Evolutionary conservation across 2,888 invertebrate species (phyloP).

Genomic region (Oscheius myriophilus): DNA sequence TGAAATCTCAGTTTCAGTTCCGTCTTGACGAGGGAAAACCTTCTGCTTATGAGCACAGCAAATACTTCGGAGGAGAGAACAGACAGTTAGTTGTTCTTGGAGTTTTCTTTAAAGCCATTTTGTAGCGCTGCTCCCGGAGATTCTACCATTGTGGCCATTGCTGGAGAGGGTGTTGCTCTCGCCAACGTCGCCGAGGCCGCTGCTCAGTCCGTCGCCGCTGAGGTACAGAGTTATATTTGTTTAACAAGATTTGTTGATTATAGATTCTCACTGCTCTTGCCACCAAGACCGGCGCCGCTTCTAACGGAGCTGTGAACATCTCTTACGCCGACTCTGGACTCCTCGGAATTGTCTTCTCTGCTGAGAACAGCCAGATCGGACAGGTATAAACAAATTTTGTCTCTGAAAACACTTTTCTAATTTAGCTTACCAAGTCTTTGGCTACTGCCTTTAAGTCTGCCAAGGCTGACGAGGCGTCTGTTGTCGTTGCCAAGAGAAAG

Average conservation of each 20-base stretch:
- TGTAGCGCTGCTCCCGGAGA: constrained; percentile 32
- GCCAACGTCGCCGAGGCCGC: constrained; percentile 60
- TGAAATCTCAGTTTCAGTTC: constrained; percentile 35
- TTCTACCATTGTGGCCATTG: constrained; percentile 62
- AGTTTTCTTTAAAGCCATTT: too few species aligned
- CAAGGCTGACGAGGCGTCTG: constrained; percentile 28
- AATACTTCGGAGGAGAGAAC: constrained; percentile 61
- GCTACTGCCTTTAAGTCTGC: constrained; percentile 41
- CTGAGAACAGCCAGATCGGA: constrained; percentile 15
- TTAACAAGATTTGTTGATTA: background rate
- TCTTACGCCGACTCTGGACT: constrained; percentile 58
- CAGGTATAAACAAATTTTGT: constrained; percentile 4
- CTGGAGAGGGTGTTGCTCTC: constrained; percentile 59
- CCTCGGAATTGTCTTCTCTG: constrained; percentile 44
- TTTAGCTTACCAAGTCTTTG: constrained; percentile 32
- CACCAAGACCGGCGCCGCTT: constrained; percentile 43
- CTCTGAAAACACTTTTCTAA: background rate
- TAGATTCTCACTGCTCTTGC: constrained; percentile 52
- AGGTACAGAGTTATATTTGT: constrained; percentile 10
- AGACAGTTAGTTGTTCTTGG: constrained; percentile 29
- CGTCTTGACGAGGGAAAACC: constrained; percentile 61
- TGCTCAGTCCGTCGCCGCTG: constrained; percentile 57
- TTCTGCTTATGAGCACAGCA: constrained; percentile 33
- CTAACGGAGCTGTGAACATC: constrained; percentile 54
- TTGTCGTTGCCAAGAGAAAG: constrained; percentile 35